phyloP scores from a whole-genome alignment of 2,888 invertebrate species.

The Osmoderma eremita region DNA sequence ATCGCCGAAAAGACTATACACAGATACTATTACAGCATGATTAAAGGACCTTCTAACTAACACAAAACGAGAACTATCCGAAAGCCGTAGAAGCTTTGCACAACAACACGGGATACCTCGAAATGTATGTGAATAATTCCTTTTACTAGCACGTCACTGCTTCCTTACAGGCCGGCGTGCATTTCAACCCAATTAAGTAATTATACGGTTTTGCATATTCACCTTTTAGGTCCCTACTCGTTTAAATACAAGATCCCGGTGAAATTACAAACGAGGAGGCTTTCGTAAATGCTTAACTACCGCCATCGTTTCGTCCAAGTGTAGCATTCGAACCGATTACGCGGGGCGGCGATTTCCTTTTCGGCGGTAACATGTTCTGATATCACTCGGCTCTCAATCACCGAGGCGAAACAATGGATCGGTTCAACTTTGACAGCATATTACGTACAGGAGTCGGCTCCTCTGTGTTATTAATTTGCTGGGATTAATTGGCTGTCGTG shows the following conservation, averaged over 20 bases:
- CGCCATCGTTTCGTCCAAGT: conserved; percentile 1
- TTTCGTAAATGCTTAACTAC: conserved; percentile 10
- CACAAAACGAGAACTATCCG: too few relatives aligned
- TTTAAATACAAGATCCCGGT: background rate
- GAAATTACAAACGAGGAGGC: too few relatives aligned
- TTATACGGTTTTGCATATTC: background rate
- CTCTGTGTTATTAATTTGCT: conserved; percentile 24
- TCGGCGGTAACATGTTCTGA: background rate
- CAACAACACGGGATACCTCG: background rate
- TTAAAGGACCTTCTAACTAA: too few relatives aligned
- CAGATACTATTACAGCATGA: too few relatives aligned
- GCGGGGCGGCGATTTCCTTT: background rate
- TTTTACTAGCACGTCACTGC: background rate
- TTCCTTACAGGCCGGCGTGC: background rate
- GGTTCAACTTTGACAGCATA: too few relatives aligned
- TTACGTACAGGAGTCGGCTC: too few relatives aligned
- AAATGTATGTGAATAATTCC: conserved; percentile 1
- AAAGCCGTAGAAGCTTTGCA: too few relatives aligned
- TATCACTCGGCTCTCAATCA: too few relatives aligned
- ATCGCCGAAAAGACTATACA: too few relatives aligned
- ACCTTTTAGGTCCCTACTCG: too few relatives aligned
- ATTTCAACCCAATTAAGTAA: conserved; percentile 5
- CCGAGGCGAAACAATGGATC: too few relatives aligned
- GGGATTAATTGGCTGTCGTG: conserved; percentile 27
- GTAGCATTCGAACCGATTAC: background rate